Evolutionary conservation across 2,797 vertebrate species (phyloP), one percentile per base, ranked within the genome.

Genomic region (Parotocinclus haroldoi): DNA sequence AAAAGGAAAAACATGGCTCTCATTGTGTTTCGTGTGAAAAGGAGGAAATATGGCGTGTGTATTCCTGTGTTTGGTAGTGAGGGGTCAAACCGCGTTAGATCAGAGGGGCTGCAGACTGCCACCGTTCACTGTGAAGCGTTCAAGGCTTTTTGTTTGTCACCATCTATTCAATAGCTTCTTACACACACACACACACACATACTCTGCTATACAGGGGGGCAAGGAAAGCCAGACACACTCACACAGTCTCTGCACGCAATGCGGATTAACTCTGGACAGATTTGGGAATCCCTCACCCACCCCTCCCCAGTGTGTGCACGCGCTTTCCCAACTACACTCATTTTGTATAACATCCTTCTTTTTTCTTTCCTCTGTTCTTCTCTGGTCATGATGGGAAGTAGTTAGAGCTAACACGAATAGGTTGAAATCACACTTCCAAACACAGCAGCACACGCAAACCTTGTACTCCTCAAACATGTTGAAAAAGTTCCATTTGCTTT

Each of bases 261-360:
- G 55, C 40, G 40, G 66, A 76, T 66, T 61, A 57, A 57, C 68
- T 55, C 50, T 42, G 63, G 68, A 75, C 55, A 7, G 54, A 74
- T 53, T 64, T 68, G 69, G 64, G 73, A 71, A 60, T 50, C 46
- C 71, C 71, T 63, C 58, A 16, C 12, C 52, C 17, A 54, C 68
- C 16, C 49, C 62, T 58, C 61, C 38, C 55, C 18, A 36, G 3
- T 14, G 8, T 10, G 11, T 18, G 6, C 49, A 19, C 16, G n/a
- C 37, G 16, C 38, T 60, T 50, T 14, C 40, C 55, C 13, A 48
- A 38, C 17, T 37, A 44, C 11, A 9, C 38, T 52, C 58, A 37
- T 50, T 69, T 38, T 61, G 9, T 66, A 45, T 16, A 45, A 27
- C 57, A 53, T 58, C 57, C n/a, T 46, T 42, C 18, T 27, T 38